Base-by-base conservation (phyloP, 2,888 invertebrate genomes). In the Drosophila emarginata region DNA sequence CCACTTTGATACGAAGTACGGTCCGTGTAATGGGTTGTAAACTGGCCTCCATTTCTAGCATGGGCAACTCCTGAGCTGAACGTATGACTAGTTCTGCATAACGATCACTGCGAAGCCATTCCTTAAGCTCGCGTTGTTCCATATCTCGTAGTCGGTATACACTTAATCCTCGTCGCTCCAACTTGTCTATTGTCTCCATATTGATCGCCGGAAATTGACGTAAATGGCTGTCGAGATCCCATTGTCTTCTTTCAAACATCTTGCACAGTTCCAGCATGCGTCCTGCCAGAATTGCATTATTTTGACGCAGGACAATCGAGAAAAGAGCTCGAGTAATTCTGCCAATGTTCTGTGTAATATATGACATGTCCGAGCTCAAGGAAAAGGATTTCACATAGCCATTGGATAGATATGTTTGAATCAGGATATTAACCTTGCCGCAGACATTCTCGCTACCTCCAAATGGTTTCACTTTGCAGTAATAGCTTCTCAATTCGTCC, bases 11-110 rank as follows among this genome's bases (percentile, higher is more conserved):
- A 85, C 96, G 93, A 12, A 98, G 92, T 4, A 98, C 96, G 0
- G 97, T 97, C 54, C 98, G 94, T 0, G 99, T 99, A 78, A 99
- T 99, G 0, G 99, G 99, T 89, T 99, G 98, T 7, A 99, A 93
- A 28, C 93, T 94, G 0, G 97, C 95, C 32, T 97, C 96, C 86
- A 98, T 94, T 32, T 96, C 95, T 2, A 99, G 90, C 1, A 94
- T 88, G 0, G 99, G 99, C 85, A 99, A 94, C 83, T 97, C 96
- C 15, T 95, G 94, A 0, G 97, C 96, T 79, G 96, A 97, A 79
- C 95, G 95, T 90, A 97, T 96, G 0, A 99, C 93, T 32, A 95
- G 93, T 2, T 93, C 92, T 0, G 96, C 98, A 89, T 95, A 94
- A 12, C 88, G 87, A 40, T 95, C 94, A 91, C 97, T 96, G 3